Conservation (phyloP, 2,888 invertebrate species). For the Xestia c-nigrum region DNA sequence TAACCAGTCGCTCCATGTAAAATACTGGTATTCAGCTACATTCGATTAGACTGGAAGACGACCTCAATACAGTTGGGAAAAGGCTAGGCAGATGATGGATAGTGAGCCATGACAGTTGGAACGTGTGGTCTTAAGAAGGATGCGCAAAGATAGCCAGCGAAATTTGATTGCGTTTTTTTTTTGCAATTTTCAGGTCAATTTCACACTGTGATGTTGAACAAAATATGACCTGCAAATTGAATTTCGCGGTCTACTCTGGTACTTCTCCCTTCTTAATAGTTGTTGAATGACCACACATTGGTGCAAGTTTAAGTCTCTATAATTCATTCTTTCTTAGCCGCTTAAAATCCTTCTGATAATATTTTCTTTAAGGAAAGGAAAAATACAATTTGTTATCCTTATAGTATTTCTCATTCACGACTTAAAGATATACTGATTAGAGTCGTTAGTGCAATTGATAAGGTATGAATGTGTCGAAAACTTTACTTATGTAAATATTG, state of each 20-base stretch:
- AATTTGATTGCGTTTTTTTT: too few species aligned
- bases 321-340: background rate
- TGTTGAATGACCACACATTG: too few species aligned
- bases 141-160: background rate
- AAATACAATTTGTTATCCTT: background rate
- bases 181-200: too few species aligned
- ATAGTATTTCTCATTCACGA: background rate
- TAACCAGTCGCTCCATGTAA: too few species aligned
- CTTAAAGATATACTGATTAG: slow-evolving; percentile 3
- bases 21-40: too few species aligned
- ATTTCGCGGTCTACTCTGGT: too few species aligned
- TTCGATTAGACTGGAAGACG: too few species aligned
- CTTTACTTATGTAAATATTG: background rate
- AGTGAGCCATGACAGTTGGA: background rate
- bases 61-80: too few species aligned
- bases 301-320: background rate
- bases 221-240: too few species aligned
- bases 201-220: too few species aligned
- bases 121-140: background rate
- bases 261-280: background rate
- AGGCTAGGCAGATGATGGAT: too few species aligned
- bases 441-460: background rate
- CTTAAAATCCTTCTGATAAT: background rate
- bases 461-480: slow-evolving; percentile 4
- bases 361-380: background rate